phyloP scores from a whole-genome alignment of 2,888 invertebrate species.

The Mycalesis mineus region DNA sequence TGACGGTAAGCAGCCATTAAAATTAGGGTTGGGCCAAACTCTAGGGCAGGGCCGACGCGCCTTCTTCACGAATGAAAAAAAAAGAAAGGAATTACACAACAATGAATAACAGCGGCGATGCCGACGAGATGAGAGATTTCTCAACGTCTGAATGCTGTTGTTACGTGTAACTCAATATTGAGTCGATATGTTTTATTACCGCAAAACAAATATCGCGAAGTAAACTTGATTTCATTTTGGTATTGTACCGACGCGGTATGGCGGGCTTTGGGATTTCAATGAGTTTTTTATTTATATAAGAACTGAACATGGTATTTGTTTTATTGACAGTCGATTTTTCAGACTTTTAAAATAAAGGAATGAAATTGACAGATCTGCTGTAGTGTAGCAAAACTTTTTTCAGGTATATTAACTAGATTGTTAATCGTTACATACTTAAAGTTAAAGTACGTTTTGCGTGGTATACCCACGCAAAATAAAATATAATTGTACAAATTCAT shows the following conservation, averaged over 20 bases:
- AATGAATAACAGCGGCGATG: constrained; percentile 66
- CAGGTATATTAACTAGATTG: too few relatives aligned
- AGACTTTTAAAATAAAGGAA: too few relatives aligned
- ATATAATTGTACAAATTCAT: too few relatives aligned
- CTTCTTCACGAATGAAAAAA: constrained; percentile 50
- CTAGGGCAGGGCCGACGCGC: constrained; percentile 73
- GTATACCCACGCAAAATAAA: too few relatives aligned
- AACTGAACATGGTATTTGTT: not conserved
- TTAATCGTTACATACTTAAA: too few relatives aligned
- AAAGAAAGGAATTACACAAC: constrained; percentile 54
- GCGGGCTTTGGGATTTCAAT: not conserved
- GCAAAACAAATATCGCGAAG: constrained; percentile 12
- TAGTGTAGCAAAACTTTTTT: too few relatives aligned
- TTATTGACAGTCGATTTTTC: too few relatives aligned
- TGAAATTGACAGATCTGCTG: too few relatives aligned
- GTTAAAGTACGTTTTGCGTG: too few relatives aligned
- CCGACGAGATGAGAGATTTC: constrained; percentile 73
- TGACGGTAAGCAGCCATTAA: constrained; percentile 75
- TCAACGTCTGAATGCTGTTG: constrained; percentile 66
- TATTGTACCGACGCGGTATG: constrained; percentile 3
- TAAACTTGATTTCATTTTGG: constrained; percentile 13
- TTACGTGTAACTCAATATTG: constrained; percentile 69
- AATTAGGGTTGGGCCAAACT: constrained; percentile 77
- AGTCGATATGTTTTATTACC: constrained; percentile 44
- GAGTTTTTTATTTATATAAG: constrained; percentile 28